Evolutionary conservation across 2,797 vertebrate genomes (phyloP), one percentile per base, ranked within the genome.

Genomic region (Champsocephalus gunnari): DNA sequence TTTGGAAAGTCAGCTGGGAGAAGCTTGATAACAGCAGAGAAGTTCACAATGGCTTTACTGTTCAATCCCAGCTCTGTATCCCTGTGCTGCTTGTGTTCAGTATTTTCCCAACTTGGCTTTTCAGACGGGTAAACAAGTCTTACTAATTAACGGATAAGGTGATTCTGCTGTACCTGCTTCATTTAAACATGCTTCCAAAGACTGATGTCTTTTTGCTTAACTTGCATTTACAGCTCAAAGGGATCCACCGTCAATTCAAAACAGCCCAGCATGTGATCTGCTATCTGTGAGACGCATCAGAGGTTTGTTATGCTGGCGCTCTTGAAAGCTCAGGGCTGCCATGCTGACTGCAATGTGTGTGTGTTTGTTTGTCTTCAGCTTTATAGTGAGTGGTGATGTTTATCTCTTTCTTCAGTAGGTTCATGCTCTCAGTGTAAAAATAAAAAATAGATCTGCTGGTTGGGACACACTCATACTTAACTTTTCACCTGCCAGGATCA

Each of bases 251-350:
- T 81, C 64, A 75, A 47, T 53, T 45, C 19, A 65, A 60, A 83
- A 67, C 71, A 79, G 60, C 43, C 66, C 50, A 47, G 75, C 82
- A 77, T 90, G 84, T 87, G 88, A 89, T 84, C 58, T 48, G 59
- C 43, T 90, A 90, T 89, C 87, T 84, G 66, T 59, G 32, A 19
- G 66, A 80, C 63, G 72, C 77, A 88, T 89, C 86, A 69, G 64
- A 80, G 28, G 62, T 75, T 58, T 60, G 87, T 90, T 83, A 86
- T 73, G 87, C 84, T 74, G 89, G 81, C 21, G 65, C 74, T 67
- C 65, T 66, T 80, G 69, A 87, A 84, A 80, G 80, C 51, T 1
- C 55, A 12, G 61, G 43, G 50, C 72, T 68, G 66, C 67, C 60
- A 70, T 61, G 63, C 49, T 74, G 76, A 68, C 75, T 41, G 48